Evolutionary conservation across 37 sponge, comb jelly and placozoan genomes (phyloP), one percentile per base, ranked within the genome.

Genomic region (Cladorhizidae sp.): DNA sequence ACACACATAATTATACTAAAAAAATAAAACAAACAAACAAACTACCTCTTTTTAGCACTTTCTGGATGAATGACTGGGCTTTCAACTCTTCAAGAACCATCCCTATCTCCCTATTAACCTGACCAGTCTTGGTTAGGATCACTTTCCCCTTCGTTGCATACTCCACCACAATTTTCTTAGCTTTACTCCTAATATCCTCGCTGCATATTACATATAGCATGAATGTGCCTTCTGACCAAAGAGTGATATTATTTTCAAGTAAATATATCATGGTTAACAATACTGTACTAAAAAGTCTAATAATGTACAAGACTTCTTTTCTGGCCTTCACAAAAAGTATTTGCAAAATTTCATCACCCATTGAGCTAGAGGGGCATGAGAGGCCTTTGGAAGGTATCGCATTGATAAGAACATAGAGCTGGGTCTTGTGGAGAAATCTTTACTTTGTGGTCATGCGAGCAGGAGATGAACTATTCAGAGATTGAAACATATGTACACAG

Each of bases 31-130:
- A n/a, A n/a, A n/a, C n/a, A n/a, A n/a, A n/a, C n/a, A 49, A 45
- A 69, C 37, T 18, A 88, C 88, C 78, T 72, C 41, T 77, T 35
- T 77, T 88, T 25, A 88, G 64, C 22, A 18, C 45, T 57, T 77
- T 81, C 35, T 40, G 26, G n/a, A 50, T 17, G 6, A 1, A 72
- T 25, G 38, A 29, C 0, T 82, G 73, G 55, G 38, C 71, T 28
- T 62, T 77, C 25, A 39, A 61, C 22, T 82, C 83, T 18, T 18
- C 49, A 26, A n/a, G 36, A 49, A 70, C 72, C 36, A 71, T 28
- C 62, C 61, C 83, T 23, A 82, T 39, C 54, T 88, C 88, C 32
- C 49, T 58, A 51, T 58, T 69, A 21, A 59, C 70, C 88, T 63
- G 73, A 6, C 31, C 25, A 23, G 64, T 79, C 38, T 57, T 86